phyloP scores from a whole-genome alignment of 2,113 vertebrate genomes.

The Origma solitaria region DNA sequence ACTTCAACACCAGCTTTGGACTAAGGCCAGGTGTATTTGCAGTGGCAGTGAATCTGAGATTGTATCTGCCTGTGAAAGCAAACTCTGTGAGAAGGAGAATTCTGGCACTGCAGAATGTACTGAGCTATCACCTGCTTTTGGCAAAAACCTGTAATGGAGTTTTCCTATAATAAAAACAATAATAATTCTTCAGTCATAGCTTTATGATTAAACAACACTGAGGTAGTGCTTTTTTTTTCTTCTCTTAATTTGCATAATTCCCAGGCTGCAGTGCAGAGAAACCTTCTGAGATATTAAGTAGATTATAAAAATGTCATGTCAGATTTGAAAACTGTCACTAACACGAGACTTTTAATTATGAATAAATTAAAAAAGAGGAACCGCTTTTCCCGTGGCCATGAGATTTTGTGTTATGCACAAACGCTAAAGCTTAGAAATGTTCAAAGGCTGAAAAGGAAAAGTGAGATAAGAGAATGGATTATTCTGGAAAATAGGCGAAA shows the following conservation, averaged over 20 bases:
- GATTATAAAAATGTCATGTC: constrained; percentile 60
- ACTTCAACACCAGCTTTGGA: neutral
- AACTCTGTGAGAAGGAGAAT: neutral
- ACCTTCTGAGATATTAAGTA: constrained; percentile 57
- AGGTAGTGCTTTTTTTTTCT: neutral
- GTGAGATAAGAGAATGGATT: constrained; percentile 44
- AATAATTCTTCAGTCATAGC: neutral
- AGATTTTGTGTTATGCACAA: neutral
- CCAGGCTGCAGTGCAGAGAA: constrained; percentile 47
- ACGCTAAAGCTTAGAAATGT: neutral
- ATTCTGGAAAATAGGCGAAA: constrained; percentile 14
- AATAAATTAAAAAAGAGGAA: constrained; percentile 45
- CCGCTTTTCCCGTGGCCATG: neutral
- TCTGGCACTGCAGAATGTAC: neutral
- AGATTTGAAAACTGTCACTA: constrained; percentile 65
- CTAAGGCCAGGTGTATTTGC: neutral
- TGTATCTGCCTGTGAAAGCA: neutral
- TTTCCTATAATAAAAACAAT: constrained; percentile 20
- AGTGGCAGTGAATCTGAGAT: neutral
- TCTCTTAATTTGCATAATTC: constrained; percentile 39
- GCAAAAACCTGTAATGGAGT: neutral
- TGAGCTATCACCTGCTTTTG: neutral
- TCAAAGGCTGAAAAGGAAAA: neutral
- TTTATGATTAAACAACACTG: neutral
- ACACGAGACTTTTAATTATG: constrained; percentile 56